Evolutionary conservation across 2,888 invertebrate genomes (phyloP).

Genomic region (Lycophotia porphyrea): DNA sequence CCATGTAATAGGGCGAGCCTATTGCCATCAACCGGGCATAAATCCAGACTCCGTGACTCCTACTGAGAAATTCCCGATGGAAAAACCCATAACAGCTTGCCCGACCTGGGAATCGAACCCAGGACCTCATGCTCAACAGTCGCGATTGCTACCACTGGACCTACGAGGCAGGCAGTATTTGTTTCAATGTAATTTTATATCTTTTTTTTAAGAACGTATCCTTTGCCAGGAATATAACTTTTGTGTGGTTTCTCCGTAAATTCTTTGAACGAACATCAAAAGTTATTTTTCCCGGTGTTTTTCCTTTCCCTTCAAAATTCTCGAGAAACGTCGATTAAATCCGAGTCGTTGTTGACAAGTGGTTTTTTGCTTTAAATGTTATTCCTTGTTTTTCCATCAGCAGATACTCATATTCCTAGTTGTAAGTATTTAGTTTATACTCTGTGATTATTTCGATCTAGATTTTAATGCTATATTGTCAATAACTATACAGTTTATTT

Average conservation of each 20-base stretch:
- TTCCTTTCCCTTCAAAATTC: conserved; percentile 1
- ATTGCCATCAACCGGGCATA: background rate
- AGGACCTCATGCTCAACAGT: no score
- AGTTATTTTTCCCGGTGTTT: conserved; percentile 16
- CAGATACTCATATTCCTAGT: background rate
- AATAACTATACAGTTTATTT: no score
- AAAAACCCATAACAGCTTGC: background rate
- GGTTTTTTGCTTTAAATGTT: background rate
- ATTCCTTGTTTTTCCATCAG: background rate
- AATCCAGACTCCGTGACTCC: background rate
- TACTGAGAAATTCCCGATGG: background rate
- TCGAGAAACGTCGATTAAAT: conserved; percentile 18
- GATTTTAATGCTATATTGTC: no score
- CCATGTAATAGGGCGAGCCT: background rate
- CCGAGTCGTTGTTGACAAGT: background rate
- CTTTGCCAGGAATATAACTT: background rate
- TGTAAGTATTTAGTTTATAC: background rate
- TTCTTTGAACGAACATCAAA: conserved; percentile 13
- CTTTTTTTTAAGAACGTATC: background rate
- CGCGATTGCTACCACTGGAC: no score
- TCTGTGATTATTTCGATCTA: background rate
- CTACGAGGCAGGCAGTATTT: no score
- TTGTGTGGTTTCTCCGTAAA: conserved; percentile 5
- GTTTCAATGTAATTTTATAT: background rate
- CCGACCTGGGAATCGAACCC: background rate